Evolutionary conservation across 1,140 invertebrate species (phyloP), one percentile per base, ranked within the genome.

Genomic region (Drosophila quadrilineata): DNA sequence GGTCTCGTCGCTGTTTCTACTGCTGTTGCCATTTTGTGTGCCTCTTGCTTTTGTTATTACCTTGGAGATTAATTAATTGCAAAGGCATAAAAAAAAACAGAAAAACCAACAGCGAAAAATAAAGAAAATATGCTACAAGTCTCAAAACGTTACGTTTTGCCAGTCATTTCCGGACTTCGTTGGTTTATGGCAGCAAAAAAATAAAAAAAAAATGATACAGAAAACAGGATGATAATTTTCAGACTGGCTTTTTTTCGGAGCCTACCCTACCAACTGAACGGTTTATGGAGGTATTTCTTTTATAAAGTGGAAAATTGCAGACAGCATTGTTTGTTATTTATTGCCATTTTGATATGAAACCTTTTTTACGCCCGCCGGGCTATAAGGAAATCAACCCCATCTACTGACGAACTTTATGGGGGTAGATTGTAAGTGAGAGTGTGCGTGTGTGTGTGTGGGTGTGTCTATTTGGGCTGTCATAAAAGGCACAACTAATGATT

Each of bases 311-410:
- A 84, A 82, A 84, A 82, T 82, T 82, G 77, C 76, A 82, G 76
- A 82, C 76, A 84, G 76, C 76, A 82, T 82, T 82, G 76, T 82
- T 82, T 82, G 76, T 82, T 82, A 82, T 82, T 82, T 82, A 82
- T 82, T 84, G 77, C 76, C 77, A 82, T 84, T 82, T 82, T 82
- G 76, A 82, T 82, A 82, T 73, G 69, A 77, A 70, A 71, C 77
- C 57, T 84, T 82, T 67, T 73, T 75, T 62, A 63, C 41, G 53
- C 45, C 49, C 54, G 24, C n/a, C 19, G 6, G 45, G 45, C 54
- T 33, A 28, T 24, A 59, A 50, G 21, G 16, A 66, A 57, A 56
- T 64, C 33, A 46, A 24, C 38, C 36, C 19, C 12, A 17, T 28
- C 21, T 41, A 12, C 26, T 19, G 21, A 38, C 14, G n/a, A 50